Percentiles rank a stretch among this genome's conserved stretches.
Conservation (phyloP, 2,797 vertebrate genomes). For the Semotilus atromaculatus region DNA sequence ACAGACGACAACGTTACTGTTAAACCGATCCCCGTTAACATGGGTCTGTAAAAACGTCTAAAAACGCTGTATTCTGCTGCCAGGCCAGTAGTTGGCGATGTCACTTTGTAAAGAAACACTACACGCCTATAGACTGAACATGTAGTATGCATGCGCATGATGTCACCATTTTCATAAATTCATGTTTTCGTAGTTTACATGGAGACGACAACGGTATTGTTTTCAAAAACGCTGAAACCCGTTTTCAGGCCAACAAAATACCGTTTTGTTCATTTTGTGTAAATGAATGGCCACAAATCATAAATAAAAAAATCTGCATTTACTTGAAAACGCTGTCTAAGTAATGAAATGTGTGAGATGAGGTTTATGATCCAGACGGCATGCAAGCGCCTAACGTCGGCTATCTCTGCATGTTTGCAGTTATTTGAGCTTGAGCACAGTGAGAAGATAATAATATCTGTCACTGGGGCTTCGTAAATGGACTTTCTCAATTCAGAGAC, state of each 20-base stretch:
- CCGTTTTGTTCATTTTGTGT: background rate
- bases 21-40: background rate
- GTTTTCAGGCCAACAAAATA: background rate
- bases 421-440: background rate
- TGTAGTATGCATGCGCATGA: background rate
- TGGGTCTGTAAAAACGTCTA: background rate
- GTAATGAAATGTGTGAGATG: background rate
- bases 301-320: background rate
- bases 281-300: background rate
- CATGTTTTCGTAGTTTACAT: background rate
- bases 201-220: background rate
- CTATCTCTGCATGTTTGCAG: slow-evolving; percentile 10
- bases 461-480: background rate
- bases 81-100: background rate
- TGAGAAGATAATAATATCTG: background rate
- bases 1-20: background rate
- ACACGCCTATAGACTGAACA: background rate
- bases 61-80: background rate
- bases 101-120: background rate
- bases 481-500: background rate
- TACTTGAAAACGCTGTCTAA: background rate
- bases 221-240: background rate
- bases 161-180: background rate
- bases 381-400: background rate
- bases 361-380: background rate